Conservation (phyloP, 2,797 vertebrate species). For the Staurois parvus region DNA sequence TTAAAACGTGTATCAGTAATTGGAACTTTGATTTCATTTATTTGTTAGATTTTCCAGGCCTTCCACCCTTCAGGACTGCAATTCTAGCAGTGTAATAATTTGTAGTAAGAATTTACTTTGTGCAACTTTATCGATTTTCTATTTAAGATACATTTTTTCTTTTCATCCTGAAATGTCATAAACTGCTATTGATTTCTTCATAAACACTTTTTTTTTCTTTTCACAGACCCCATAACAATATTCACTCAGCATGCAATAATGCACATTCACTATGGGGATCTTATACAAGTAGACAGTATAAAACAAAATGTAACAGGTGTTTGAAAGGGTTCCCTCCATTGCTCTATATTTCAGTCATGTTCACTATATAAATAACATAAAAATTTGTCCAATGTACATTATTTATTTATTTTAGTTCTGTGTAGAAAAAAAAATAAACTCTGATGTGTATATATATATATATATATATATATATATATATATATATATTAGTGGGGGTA, state of each 20-base stretch:
- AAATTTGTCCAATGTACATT: not conserved
- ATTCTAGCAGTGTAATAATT: slow-evolving; percentile 2
- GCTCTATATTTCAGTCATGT: not conserved
- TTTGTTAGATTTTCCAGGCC: not conserved
- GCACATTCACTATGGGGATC: slow-evolving; percentile 7
- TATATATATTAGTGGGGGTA: too few species aligned
- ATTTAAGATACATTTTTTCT: slow-evolving; percentile 27
- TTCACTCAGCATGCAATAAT: slow-evolving; percentile 28
- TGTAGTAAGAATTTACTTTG: slow-evolving; percentile 25
- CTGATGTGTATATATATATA: too few species aligned
- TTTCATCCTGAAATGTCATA: slow-evolving; percentile 38
- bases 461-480: too few species aligned
- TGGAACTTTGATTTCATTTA: not conserved
- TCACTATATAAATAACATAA: not conserved
- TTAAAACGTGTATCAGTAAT: too few species aligned
- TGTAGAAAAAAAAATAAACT: too few species aligned
- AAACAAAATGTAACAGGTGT: slow-evolving; percentile 15
- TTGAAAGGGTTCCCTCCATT: not conserved
- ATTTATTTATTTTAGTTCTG: not conserved
- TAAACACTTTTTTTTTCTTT: slow-evolving; percentile 32
- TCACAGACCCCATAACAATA: not conserved
- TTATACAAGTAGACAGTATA: not conserved
- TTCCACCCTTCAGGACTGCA: not conserved
- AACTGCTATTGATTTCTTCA: slow-evolving; percentile 30
- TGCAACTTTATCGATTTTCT: slow-evolving; percentile 42